phyloP scores from a whole-genome alignment of 1,140 invertebrate species.

The Augochlora pura region DNA sequence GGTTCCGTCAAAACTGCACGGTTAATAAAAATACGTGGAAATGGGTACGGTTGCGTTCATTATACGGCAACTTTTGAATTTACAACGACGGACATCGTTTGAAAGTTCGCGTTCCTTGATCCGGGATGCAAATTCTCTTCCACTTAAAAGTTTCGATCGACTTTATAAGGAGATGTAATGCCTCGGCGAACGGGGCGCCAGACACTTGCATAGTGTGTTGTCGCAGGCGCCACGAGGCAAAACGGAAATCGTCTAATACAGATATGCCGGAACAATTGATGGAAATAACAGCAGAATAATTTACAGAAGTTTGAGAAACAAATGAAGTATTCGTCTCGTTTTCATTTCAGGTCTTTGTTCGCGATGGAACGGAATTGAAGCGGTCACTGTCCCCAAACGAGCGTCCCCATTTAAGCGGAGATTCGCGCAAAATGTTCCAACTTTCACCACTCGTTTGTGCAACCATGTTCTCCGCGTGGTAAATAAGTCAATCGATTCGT shows the following conservation, averaged over 20 bases:
- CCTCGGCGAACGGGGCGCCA: neutral
- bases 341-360: no score
- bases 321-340: no score
- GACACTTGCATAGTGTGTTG: neutral
- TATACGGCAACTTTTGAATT: neutral
- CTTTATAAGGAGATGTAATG: neutral
- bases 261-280: no score
- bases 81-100: neutral
- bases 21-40: no score
- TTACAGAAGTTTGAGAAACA: no score
- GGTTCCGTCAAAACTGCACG: no score
- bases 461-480: neutral
- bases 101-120: neutral
- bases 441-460: neutral
- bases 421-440: neutral
- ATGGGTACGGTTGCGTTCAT: no score
- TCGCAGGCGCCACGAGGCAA: no score
- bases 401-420: neutral
- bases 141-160: conserved; percentile 7
- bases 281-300: no score
- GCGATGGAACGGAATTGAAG: neutral
- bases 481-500: neutral
- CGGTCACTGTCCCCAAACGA: neutral
- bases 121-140: neutral
- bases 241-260: no score